These are phyloP conservation scores for Callinectes sapidus DNA, from an alignment of 2,888 invertebrate genomes.

Conservation along the genomic window DNA sequence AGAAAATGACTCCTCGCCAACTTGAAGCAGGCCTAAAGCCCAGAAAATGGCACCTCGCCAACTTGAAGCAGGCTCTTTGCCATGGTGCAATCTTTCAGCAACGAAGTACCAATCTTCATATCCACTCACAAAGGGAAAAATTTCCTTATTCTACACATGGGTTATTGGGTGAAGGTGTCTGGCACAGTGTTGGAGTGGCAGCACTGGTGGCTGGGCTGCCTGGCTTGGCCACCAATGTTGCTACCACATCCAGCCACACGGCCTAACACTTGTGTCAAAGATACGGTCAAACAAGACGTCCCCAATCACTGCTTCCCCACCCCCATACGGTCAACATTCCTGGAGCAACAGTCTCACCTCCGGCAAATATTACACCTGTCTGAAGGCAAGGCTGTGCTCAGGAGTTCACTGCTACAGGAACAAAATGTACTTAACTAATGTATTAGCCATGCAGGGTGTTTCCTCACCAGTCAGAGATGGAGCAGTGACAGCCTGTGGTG, in stretches of 20 bases:
- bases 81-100: background rate
- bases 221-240: no score
- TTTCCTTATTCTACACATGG: background rate
- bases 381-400: background rate
- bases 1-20: background rate
- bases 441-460: background rate
- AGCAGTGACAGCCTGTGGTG: background rate
- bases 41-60: conserved; percentile 10
- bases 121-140: background rate
- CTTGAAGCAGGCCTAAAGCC: background rate
- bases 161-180: background rate
- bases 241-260: background rate
- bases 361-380: background rate
- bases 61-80: background rate
- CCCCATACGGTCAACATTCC: background rate
- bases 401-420: background rate
- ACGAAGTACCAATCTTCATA: background rate
- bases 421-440: background rate
- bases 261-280: background rate
- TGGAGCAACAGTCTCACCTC: background rate
- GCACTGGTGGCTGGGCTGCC: background rate
- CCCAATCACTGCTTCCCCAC: background rate
- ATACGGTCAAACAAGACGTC: background rate
- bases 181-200: background rate
- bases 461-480: background rate